phyloP scores from a whole-genome alignment of 1,140 invertebrate genomes.

The Saxidomus purpurata region DNA sequence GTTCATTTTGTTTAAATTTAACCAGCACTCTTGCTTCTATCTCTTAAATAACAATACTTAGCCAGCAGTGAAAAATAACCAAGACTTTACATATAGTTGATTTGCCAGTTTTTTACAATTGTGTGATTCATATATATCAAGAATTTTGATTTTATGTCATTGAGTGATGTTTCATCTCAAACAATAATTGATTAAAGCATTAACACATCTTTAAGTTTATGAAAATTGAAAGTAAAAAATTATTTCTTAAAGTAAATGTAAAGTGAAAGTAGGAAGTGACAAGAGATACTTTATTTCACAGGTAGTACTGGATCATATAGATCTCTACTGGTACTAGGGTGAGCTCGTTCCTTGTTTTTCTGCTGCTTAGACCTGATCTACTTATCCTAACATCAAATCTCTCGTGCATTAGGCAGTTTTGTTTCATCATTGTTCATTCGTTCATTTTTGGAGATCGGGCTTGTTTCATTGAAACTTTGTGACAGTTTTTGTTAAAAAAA shows the following conservation, averaged over 20 bases:
- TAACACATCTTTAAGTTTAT: not conserved
- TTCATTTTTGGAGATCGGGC: conserved; percentile 18
- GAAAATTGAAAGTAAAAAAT: conserved; percentile 42
- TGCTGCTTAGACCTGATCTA: conserved; percentile 62
- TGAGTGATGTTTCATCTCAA: not conserved
- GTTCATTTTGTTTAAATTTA: not conserved
- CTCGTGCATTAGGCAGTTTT: conserved; percentile 22
- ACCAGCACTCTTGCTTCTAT: not conserved
- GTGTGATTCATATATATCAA: not conserved
- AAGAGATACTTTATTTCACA: conserved; percentile 73
- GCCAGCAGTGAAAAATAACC: not conserved
- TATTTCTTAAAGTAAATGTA: conserved; percentile 40
- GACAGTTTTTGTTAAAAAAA: not conserved
- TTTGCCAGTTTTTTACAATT: not conserved
- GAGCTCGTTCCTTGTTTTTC: conserved; percentile 66
- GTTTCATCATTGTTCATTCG: conserved; percentile 36
- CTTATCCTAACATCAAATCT: conserved; percentile 57
- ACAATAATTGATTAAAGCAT: not conserved
- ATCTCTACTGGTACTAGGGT: conserved; percentile 81
- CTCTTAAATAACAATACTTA: conserved; percentile 9
- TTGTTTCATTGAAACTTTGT: not conserved
- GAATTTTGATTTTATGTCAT: not conserved
- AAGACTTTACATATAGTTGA: not conserved
- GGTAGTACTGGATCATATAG: conserved; percentile 82
- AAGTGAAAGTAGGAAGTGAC: conserved; percentile 65